A percentile compares a stretch with the other conserved stretches of the same genome.
Evolutionary conservation across 2,888 invertebrate species (phyloP).

Genomic region (Prenolepis imparis): DNA sequence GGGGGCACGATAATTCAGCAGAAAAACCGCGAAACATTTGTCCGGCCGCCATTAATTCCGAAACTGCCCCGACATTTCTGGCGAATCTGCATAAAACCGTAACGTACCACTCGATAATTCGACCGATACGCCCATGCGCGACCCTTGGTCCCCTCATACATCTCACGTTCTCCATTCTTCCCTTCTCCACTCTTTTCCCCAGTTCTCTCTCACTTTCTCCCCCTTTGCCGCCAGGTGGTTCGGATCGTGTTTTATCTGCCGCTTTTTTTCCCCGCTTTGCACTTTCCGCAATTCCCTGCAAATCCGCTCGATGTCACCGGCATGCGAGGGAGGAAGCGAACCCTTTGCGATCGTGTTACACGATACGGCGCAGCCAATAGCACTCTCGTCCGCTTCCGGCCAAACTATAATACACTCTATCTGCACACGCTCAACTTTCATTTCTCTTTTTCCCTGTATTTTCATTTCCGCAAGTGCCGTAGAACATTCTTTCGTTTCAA

Average conservation of each 20-base stretch:
- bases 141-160: background rate
- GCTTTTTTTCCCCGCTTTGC: slow-evolving; percentile 51
- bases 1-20: slow-evolving; percentile 76
- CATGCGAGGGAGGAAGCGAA: slow-evolving; percentile 33
- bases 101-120: slow-evolving; percentile 78
- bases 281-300: slow-evolving; percentile 58
- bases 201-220: background rate
- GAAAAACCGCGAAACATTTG: slow-evolving; percentile 79
- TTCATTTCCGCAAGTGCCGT: background rate
- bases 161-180: background rate
- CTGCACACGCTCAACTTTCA: slow-evolving; percentile 40
- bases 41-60: slow-evolving; percentile 77
- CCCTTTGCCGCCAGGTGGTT: slow-evolving; percentile 24
- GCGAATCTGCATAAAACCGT: slow-evolving; percentile 78
- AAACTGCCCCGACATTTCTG: slow-evolving; percentile 68
- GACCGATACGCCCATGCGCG: slow-evolving; percentile 68
- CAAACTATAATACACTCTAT: slow-evolving; percentile 53
- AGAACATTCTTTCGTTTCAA: background rate
- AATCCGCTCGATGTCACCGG: slow-evolving; percentile 59
- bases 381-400: slow-evolving; percentile 44
- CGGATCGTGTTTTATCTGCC: slow-evolving; percentile 61
- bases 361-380: slow-evolving; percentile 54
- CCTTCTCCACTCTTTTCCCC: background rate
- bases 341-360: slow-evolving; percentile 49
- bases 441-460: slow-evolving; percentile 6